Base-by-base conservation (phyloP, 2,797 vertebrate species). In the Sebastes hubbsi region DNA sequence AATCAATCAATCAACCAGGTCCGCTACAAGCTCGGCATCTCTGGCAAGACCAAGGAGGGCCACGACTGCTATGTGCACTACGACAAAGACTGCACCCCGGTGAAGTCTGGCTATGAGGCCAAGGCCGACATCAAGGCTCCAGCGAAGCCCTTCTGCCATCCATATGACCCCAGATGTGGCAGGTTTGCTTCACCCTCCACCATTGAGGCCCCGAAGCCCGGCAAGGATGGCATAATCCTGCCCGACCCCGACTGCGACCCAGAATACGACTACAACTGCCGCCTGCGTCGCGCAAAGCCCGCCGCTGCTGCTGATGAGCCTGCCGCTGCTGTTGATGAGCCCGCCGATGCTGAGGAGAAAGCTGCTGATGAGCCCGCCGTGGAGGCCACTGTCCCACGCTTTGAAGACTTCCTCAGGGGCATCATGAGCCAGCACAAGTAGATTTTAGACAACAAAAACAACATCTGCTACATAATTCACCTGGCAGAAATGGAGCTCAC, bases 211-310 rank as follows among this genome's bases (percentile, higher is more conserved):
- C 36, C 69, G 0, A 92, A 85, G 59, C 49, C 85, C 0, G 14
- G 30, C 55, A 80, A 78, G 16, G 88, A 90, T 1, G 94, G 87
- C 30, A 82, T 96, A 25, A 89, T 96, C 64, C 90, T 95, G 71
- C 96, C 96, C 0, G 87, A 96, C 82, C 95, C 94, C 0, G 75
- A 96, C 91, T 97, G 96, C 27, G 96, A 97, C 91, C 96, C 96
- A 0, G 95, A 96, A 76, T 85, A 83, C 4, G 95, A 97, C 91
- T 95, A 92, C 91, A 95, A 95, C 91, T 97, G 96, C 85, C 94
- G 95, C 24, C 89, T 96, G 73, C 95, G 94, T 16, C 93, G 74
- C 0, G 89, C 89, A 1, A 74, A 92, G 24, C 77, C 90, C 0
- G 83, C 42, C 5, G 82, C 34, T 3, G 77, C 49, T 52, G 49